phyloP scores from a whole-genome alignment of 2,113 vertebrate species.

The Xyrauchen texanus region DNA sequence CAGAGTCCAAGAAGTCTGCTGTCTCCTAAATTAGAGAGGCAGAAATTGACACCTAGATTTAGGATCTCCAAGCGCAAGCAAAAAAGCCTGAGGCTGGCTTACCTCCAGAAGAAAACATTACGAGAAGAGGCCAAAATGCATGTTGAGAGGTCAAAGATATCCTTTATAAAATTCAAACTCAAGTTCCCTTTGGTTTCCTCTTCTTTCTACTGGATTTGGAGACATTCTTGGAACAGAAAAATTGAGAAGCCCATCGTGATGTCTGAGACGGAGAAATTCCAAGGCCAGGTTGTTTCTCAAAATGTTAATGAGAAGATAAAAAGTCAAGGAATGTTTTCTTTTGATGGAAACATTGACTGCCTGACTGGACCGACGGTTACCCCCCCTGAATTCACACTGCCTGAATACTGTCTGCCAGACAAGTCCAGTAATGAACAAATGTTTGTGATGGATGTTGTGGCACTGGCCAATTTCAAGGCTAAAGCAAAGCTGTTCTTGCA shows the following conservation, averaged over 20 bases:
- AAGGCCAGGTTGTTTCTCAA: not conserved
- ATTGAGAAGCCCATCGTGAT: slow-evolving; percentile 26
- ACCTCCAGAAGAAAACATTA: slow-evolving; percentile 80
- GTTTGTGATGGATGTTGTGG: slow-evolving; percentile 86
- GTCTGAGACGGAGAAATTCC: slow-evolving; percentile 30
- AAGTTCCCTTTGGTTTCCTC: slow-evolving; percentile 83
- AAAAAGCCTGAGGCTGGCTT: slow-evolving; percentile 64
- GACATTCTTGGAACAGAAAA: slow-evolving; percentile 56
- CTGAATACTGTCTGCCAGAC: slow-evolving; percentile 52
- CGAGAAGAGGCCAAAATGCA: slow-evolving; percentile 78
- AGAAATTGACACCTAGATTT: slow-evolving; percentile 47
- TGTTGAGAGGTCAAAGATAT: slow-evolving; percentile 78
- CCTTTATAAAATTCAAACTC: slow-evolving; percentile 85
- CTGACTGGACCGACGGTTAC: not conserved
- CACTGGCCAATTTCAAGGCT: slow-evolving; percentile 90
- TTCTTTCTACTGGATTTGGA: slow-evolving; percentile 90
- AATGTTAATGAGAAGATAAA: slow-evolving; percentile 18
- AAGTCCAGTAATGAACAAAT: slow-evolving; percentile 68
- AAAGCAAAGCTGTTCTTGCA: slow-evolving; percentile 95
- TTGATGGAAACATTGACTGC: slow-evolving; percentile 40
- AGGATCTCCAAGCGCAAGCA: slow-evolving; percentile 60
- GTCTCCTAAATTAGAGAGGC: slow-evolving; percentile 38
- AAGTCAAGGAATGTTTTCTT: slow-evolving; percentile 31
- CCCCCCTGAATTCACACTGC: slow-evolving; percentile 48
- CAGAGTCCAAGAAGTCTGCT: slow-evolving; percentile 64